phyloP scores from a whole-genome alignment of 2,797 vertebrate genomes.

The Semotilus atromaculatus region DNA sequence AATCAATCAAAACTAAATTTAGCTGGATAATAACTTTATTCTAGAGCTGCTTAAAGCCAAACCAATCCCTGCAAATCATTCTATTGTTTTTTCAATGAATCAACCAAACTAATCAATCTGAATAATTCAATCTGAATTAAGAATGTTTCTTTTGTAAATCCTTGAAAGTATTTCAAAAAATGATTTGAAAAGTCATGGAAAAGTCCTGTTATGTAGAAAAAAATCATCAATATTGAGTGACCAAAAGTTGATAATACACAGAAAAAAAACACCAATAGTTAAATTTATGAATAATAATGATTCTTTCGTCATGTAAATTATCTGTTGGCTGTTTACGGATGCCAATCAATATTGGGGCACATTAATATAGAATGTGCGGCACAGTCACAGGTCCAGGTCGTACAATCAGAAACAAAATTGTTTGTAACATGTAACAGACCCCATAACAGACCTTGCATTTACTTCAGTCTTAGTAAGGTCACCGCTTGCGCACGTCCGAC shows the following conservation, averaged over 20 bases:
- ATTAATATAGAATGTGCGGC: background rate
- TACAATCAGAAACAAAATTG: background rate
- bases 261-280: background rate
- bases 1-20: too few species aligned
- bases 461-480: slow-evolving; percentile 38
- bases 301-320: background rate
- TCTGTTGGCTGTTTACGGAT: background rate
- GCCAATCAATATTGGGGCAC: background rate
- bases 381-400: background rate
- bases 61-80: background rate
- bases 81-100: background rate
- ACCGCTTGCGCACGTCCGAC: slow-evolving; percentile 12
- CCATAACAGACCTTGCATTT: slow-evolving; percentile 13
- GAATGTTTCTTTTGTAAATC: too few species aligned
- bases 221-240: background rate
- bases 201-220: background rate
- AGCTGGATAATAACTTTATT: too few species aligned
- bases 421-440: slow-evolving; percentile 8
- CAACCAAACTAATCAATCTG: background rate
- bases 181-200: background rate
- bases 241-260: background rate
- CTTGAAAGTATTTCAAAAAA: too few species aligned
- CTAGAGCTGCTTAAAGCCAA: too few species aligned
- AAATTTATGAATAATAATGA: background rate
- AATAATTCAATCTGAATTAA: background rate